phyloP scores from a whole-genome alignment of 2,888 invertebrate species.

The Bursaphelenchus okinawaensis region DNA sequence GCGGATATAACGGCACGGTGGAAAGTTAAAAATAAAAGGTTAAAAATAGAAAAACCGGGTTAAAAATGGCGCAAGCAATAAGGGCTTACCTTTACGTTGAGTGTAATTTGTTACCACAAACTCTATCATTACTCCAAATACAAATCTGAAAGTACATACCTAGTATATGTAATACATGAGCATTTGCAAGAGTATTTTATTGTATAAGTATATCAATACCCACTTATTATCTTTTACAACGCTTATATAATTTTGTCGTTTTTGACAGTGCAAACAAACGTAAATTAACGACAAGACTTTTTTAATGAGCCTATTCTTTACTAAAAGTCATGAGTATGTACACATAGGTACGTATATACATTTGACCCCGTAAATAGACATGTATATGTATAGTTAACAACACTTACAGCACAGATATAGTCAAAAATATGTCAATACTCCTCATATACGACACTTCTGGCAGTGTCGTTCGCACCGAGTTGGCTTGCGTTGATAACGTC shows the following conservation, averaged over 20 bases:
- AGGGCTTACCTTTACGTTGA: constrained; percentile 51
- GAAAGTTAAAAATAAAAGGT: not conserved
- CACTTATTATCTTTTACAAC: too few relatives aligned
- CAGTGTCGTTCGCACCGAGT: constrained; percentile 39
- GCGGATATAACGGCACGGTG: not conserved
- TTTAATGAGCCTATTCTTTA: too few relatives aligned
- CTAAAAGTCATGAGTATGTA: not conserved
- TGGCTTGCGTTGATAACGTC: constrained; percentile 41
- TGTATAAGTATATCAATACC: not conserved
- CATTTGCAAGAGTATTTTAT: too few relatives aligned
- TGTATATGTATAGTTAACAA: not conserved
- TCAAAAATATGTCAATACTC: constrained; percentile 58
- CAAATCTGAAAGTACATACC: constrained; percentile 33
- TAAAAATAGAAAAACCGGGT: not conserved
- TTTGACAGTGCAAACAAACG: too few relatives aligned
- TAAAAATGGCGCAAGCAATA: not conserved
- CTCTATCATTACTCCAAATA: constrained; percentile 42
- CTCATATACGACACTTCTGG: constrained; percentile 59
- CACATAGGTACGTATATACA: not conserved
- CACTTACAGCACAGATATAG: constrained; percentile 46
- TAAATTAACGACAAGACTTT: too few relatives aligned
- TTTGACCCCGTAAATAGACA: not conserved
- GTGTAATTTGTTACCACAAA: constrained; percentile 37
- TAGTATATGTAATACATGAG: too few relatives aligned
- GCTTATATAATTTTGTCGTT: too few relatives aligned